A percentile compares a stretch with the other conserved stretches of the same genome.
Evolutionary conservation across 2,113 vertebrate genomes (phyloP).

Genomic region (Ceuthmochares aereus): DNA sequence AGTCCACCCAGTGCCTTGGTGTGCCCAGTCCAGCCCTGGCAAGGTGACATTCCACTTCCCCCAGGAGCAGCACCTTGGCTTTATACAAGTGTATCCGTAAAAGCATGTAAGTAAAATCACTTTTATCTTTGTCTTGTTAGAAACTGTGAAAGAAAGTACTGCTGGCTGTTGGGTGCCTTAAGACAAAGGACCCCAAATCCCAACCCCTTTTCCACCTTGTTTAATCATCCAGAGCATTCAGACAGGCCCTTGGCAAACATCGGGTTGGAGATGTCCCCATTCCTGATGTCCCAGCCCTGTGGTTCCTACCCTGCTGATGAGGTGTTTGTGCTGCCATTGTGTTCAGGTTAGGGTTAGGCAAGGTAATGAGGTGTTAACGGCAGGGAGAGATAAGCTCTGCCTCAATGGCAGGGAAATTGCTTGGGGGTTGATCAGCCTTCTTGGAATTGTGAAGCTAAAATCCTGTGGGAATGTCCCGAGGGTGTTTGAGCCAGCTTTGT

Average conservation of each 20-base stretch:
- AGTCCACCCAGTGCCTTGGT: no score
- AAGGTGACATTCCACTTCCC: background rate
- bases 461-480: background rate
- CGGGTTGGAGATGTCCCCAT: background rate
- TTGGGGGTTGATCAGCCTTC: background rate
- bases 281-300: background rate
- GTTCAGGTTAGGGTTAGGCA: background rate
- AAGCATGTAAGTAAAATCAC: background rate
- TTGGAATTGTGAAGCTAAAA: background rate
- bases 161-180: background rate
- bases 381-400: background rate
- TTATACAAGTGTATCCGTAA: background rate
- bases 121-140: background rate
- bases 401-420: background rate
- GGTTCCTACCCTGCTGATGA: background rate
- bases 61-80: background rate
- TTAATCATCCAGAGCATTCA: fast-evolving
- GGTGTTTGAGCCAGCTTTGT: background rate
- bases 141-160: background rate
- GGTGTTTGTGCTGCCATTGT: background rate
- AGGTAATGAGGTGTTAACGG: background rate
- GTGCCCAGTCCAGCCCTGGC: background rate
- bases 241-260: background rate
- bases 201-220: fast-evolving
- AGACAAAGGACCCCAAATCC: background rate